Percentiles rank a stretch among this genome's conserved stretches.
Conservation (phyloP, 1,140 invertebrate species). For the Periplaneta americana region DNA sequence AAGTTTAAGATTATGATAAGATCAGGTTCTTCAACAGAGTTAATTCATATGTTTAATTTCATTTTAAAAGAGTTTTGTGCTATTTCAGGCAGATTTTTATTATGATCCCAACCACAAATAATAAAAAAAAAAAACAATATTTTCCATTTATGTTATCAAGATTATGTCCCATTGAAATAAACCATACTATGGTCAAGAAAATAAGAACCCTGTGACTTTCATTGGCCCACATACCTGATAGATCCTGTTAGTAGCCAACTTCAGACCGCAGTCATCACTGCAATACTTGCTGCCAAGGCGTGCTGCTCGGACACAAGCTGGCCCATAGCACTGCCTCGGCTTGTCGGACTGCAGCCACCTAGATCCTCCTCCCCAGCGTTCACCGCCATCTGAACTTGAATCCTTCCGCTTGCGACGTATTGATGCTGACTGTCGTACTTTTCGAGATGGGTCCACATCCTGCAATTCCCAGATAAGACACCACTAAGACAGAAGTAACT, state of each 20-base stretch:
- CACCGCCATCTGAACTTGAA: conserved; percentile 45
- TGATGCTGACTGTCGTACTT: neutral
- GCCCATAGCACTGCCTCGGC: conserved; percentile 85
- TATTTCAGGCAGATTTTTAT: no score
- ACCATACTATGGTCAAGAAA: no score
- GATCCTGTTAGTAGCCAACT: conserved; percentile 80
- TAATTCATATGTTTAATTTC: no score
- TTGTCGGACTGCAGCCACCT: conserved; percentile 30
- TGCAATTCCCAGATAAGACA: neutral
- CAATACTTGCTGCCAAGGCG: conserved; percentile 90
- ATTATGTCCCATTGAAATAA: no score
- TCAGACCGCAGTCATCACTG: conserved; percentile 87
- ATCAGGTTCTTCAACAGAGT: no score
- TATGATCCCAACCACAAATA: no score
- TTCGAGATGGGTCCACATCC: neutral
- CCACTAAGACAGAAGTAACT: neutral
- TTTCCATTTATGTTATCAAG: no score
- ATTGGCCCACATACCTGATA: conserved; percentile 54
- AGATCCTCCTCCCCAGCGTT: conserved; percentile 22
- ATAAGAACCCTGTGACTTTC: no score
- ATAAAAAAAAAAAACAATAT: no score
- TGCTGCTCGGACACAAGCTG: conserved; percentile 74
- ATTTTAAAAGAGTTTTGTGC: no score
- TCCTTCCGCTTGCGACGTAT: conserved; percentile 39
- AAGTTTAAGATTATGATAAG: no score